These are phyloP conservation scores for Montipora efflorescens DNA, from an alignment of 64 coral and sea anemone genomes.

Conservation along the genomic window DNA sequence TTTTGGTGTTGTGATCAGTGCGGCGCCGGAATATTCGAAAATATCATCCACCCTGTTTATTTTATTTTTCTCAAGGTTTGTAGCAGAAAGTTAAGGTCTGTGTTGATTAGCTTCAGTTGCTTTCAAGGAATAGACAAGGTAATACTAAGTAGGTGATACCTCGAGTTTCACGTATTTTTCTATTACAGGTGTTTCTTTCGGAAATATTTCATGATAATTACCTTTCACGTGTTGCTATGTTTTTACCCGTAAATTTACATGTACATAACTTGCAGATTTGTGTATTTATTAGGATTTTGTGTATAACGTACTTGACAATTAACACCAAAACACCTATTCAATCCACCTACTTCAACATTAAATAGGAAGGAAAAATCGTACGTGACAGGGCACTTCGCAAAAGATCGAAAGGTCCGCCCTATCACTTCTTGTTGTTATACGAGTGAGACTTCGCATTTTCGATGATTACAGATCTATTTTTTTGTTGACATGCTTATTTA, in stretches of 20 bases:
- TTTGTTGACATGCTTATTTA: too few relatives aligned
- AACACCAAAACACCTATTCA: not conserved
- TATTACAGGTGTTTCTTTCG: constrained; percentile 10
- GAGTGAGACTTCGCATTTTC: too few relatives aligned
- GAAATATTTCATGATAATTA: not conserved
- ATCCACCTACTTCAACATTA: too few relatives aligned
- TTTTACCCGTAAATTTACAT: not conserved
- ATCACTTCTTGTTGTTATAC: too few relatives aligned
- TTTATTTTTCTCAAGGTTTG: not conserved
- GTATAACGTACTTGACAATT: not conserved
- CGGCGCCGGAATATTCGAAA: not conserved
- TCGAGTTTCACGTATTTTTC: not conserved
- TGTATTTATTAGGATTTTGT: not conserved
- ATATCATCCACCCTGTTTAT: not conserved
- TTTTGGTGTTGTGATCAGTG: not conserved
- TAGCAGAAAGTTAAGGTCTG: not conserved
- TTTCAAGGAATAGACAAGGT: not conserved
- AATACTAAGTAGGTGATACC: not conserved
- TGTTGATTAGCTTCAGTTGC: not conserved
- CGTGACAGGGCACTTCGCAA: too few relatives aligned
- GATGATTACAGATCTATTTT: too few relatives aligned
- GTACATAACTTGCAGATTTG: not conserved
- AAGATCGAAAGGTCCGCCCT: too few relatives aligned
- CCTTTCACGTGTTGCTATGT: not conserved
- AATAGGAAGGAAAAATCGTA: too few relatives aligned